Conservation (phyloP, 2,797 vertebrate species). For the Microctenopoma lineatum region DNA sequence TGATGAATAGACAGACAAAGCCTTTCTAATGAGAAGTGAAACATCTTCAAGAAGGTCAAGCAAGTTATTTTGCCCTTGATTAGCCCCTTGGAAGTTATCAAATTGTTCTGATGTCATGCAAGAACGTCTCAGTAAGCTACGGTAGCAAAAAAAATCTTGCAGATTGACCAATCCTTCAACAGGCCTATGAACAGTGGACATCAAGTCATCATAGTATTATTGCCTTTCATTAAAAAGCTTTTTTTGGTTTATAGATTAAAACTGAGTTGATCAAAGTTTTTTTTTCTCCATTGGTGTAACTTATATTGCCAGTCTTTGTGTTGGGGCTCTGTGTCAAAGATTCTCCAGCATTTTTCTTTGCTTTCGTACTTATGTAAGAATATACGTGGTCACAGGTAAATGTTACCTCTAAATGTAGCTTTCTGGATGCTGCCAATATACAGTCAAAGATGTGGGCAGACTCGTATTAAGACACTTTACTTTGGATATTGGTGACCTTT, state of each 20-base stretch:
- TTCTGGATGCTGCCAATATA: conserved; percentile 13
- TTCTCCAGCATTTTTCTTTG: background rate
- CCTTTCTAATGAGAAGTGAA: too few relatives aligned
- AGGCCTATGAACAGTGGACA: background rate
- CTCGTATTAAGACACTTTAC: conserved; percentile 35
- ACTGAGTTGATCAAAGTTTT: too few relatives aligned
- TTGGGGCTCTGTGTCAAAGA: background rate
- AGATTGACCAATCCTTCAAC: background rate
- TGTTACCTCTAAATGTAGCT: conserved; percentile 30
- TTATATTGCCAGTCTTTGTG: too few relatives aligned
- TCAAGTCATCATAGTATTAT: background rate
- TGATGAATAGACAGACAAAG: too few relatives aligned
- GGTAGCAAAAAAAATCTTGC: background rate
- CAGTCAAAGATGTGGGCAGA: conserved; percentile 34
- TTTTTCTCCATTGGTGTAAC: too few relatives aligned
- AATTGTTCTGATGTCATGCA: background rate
- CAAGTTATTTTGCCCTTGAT: background rate
- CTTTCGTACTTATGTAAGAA: conserved; percentile 9
- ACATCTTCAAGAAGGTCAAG: too few relatives aligned
- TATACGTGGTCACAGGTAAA: conserved; percentile 13
- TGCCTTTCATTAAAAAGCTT: background rate
- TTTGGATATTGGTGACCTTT: conserved; percentile 42
- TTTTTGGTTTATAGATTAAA: background rate
- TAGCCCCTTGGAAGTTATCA: background rate
- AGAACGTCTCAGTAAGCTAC: background rate